Conservation (phyloP, 2,113 vertebrate genomes). For the Ciconia boyciana region DNA sequence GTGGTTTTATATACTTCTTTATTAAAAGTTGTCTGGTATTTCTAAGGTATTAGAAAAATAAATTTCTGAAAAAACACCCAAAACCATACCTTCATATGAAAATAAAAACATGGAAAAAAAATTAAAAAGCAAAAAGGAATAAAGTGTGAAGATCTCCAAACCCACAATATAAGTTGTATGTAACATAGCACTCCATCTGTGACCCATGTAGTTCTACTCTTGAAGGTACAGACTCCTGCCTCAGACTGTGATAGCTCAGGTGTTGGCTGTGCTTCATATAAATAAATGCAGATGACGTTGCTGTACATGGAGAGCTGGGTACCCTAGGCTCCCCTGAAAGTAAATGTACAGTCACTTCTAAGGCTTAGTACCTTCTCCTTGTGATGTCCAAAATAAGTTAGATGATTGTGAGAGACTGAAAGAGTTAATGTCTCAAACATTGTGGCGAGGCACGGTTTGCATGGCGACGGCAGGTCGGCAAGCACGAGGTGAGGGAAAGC, state of each 20-base stretch:
- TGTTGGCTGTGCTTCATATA: not conserved
- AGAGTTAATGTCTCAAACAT: too few relatives aligned
- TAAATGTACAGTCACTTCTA: not conserved
- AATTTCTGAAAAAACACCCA: not conserved
- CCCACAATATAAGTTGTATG: not conserved
- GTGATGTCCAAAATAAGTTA: not conserved
- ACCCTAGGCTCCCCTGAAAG: not conserved
- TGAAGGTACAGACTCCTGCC: not conserved
- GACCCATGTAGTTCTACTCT: not conserved
- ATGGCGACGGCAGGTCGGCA: too few relatives aligned
- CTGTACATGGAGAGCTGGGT: not conserved
- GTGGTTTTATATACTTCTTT: not conserved
- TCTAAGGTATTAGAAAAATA: not conserved
- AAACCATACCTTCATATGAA: not conserved
- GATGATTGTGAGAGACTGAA: not conserved
- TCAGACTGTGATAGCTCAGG: not conserved
- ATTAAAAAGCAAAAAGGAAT: not conserved
- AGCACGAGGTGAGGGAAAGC: too few relatives aligned
- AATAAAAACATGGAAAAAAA: not conserved
- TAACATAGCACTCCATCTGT: not conserved
- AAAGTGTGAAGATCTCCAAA: not conserved
- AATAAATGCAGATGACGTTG: not conserved
- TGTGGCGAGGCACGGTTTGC: too few relatives aligned
- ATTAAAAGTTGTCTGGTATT: not conserved
- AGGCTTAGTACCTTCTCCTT: not conserved